Evolutionary conservation across 1,140 invertebrate genomes (phyloP).

Genomic region (Ylistrum balloti): DNA sequence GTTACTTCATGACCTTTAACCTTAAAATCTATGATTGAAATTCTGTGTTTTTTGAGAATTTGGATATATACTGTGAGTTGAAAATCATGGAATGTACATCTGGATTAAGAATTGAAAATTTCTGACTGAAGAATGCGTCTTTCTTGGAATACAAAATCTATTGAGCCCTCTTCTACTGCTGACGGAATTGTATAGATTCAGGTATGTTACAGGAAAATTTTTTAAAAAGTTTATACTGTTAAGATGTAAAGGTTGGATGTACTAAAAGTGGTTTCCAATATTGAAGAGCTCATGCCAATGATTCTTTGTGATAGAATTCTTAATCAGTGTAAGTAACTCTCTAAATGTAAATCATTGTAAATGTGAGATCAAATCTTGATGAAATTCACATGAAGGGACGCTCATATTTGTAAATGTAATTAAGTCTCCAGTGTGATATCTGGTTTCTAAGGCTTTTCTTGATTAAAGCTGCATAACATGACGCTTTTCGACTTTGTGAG

Average conservation of each 20-base stretch:
- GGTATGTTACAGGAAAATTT: not conserved
- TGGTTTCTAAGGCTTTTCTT: not conserved
- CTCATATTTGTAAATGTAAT: not conserved
- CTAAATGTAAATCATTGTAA: not conserved
- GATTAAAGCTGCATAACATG: not conserved
- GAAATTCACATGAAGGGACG: not conserved
- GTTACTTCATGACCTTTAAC: not conserved
- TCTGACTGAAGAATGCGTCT: not conserved
- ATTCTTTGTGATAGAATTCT: not conserved
- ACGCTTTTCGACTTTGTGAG: not conserved
- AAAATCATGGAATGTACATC: not conserved
- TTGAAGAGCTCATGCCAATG: not conserved
- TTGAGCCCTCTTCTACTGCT: no score
- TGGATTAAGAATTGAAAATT: not conserved
- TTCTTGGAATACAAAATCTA: no score
- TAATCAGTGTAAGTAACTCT: not conserved
- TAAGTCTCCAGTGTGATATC: not conserved
- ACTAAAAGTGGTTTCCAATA: not conserved
- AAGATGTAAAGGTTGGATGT: not conserved
- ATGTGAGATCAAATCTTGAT: not conserved
- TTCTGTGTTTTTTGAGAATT: not conserved
- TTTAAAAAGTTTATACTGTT: not conserved
- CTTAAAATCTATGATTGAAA: not conserved
- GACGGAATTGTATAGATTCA: no score
- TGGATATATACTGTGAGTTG: not conserved